Conservation (phyloP, 2,113 vertebrate species). For the Collichthys lucidus region DNA sequence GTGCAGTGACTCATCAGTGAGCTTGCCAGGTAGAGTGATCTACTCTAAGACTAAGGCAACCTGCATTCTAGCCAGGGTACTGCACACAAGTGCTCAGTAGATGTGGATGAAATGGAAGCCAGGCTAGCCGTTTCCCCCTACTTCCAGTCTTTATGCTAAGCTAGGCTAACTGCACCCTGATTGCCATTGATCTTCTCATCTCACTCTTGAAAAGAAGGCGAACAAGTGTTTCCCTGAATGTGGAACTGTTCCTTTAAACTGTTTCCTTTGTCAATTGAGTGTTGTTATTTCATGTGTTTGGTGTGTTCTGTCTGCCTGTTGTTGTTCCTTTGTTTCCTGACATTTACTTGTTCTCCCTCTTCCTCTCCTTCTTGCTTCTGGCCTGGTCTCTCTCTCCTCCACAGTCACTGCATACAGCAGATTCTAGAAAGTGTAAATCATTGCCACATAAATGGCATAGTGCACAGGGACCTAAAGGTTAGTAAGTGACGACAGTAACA, state of each 20-base stretch:
- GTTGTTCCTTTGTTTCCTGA: slow-evolving; percentile 83
- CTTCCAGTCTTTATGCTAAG: slow-evolving; percentile 2
- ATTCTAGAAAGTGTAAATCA: slow-evolving; percentile 99
- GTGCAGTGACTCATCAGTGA: too few relatives aligned
- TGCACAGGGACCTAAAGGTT: slow-evolving; percentile 99
- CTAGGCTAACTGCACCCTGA: not conserved
- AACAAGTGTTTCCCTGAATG: not conserved
- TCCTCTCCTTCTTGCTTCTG: slow-evolving; percentile 82
- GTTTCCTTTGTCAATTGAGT: not conserved
- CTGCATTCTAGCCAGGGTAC: too few relatives aligned
- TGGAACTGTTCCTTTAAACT: slow-evolving; percentile 20
- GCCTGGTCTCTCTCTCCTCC: slow-evolving; percentile 88
- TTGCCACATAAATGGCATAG: slow-evolving; percentile 97
- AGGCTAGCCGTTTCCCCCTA: not conserved
- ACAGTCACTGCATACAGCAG: slow-evolving; percentile 99
- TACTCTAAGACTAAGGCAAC: too few relatives aligned
- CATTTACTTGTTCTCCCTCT: slow-evolving; percentile 88
- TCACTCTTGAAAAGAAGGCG: not conserved
- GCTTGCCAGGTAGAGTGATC: too few relatives aligned
- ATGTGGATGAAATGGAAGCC: too few relatives aligned
- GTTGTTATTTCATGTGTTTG: slow-evolving; percentile 43
- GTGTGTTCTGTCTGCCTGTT: slow-evolving; percentile 73
- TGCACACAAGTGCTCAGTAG: too few relatives aligned
- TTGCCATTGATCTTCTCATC: not conserved
- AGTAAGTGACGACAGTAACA: slow-evolving; percentile 81